Base-by-base conservation (phyloP, 2,888 invertebrate genomes). In the Seira sanloemensis region DNA sequence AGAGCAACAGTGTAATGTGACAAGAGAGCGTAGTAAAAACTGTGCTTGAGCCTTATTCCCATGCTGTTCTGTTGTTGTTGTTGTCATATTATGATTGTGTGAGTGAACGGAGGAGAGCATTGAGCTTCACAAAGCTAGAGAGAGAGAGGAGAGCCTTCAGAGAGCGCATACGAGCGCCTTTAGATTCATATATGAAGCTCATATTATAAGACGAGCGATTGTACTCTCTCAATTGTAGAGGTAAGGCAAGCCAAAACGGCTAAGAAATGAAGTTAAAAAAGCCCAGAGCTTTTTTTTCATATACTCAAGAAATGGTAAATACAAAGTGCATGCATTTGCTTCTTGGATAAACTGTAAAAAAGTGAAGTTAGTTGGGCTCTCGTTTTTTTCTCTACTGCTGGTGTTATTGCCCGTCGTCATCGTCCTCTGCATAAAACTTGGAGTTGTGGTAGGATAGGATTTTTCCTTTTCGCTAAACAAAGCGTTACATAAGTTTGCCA, bases 1-100 rank as follows among this genome's bases (percentile, higher is more conserved):
- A 84, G 84, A 75, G 79, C 86, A 86, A 84, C 82, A 77, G 77
- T 86, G 84, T 86, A 87, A 82, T 87, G 87, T 84, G 78, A 84
- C 83, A 83, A 76, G 50, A 50, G 50, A 50, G 2, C 74, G 80
- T 81, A 74, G 71, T 66, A 66, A 76, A 50, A 84, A 84, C 79
- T 78, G 80, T 72, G 78, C 46, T 27, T 74, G 73, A 74, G 58
- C 68, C 58, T 69, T 54, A 54, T 80, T 80, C 74, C 74, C 79
- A 79, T 79, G 73, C 72, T 78, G 46, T 77, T 68, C 62, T 72
- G 62, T 77, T 50, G 24, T 58, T 78, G 78, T 76, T 76, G 76
- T 69, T 62, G 78, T 69, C 78, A 78, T 71, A 19, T 37, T 21
- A 71, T 26, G 58, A 68, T 78, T 73, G 72, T 78, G 78, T 72